Evolutionary conservation across 1,140 invertebrate species (phyloP).

Genomic region (Halictus rubicundus): DNA sequence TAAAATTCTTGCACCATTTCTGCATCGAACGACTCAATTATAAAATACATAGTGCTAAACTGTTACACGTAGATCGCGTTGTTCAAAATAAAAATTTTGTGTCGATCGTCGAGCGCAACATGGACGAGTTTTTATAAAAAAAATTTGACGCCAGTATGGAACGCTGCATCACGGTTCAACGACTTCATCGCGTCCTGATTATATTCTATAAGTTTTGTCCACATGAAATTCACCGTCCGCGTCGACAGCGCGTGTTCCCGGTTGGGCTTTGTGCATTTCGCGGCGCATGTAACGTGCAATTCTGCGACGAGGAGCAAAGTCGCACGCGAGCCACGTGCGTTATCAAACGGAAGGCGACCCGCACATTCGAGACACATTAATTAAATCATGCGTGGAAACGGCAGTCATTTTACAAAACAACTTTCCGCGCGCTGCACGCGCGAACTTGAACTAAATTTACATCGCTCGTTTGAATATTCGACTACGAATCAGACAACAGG

Average conservation of each 20-base stretch:
- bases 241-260: not conserved
- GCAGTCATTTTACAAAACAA: not conserved
- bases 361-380: not conserved
- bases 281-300: not conserved
- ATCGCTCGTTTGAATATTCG: not conserved
- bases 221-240: too few relatives aligned
- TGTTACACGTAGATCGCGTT: too few relatives aligned
- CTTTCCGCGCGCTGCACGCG: not conserved
- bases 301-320: not conserved
- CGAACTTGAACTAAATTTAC: not conserved
- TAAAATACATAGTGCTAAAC: too few relatives aligned
- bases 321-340: not conserved
- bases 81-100: too few relatives aligned
- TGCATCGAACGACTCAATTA: too few relatives aligned
- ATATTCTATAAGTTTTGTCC: not conserved
- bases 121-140: too few relatives aligned
- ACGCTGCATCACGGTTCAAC: not conserved
- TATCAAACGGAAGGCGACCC: slow-evolving; percentile 4
- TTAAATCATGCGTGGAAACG: slow-evolving; percentile 15
- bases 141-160: too few relatives aligned
- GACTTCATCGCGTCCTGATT: not conserved
- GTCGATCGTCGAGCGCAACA: too few relatives aligned
- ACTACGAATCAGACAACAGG: not conserved
- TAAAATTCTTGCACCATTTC: too few relatives aligned
- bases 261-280: not conserved